Base-by-base conservation (phyloP, 2,888 invertebrate species). In the Lobophora halterata region DNA sequence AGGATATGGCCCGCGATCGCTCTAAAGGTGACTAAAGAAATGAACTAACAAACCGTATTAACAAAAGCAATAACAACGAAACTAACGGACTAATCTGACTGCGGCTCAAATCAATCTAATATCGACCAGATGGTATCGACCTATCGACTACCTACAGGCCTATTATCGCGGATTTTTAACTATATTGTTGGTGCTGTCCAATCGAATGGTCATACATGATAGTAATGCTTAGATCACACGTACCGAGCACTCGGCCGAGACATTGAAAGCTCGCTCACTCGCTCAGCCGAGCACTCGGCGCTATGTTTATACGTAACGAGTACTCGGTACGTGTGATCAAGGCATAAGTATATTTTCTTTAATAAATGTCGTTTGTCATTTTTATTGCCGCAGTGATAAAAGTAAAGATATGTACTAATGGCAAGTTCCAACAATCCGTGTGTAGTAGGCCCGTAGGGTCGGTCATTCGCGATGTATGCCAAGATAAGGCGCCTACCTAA, bases 41-140 rank as follows among this genome's bases (percentile, higher is more conserved):
- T 61, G 69, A 73, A 65, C 68, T 77, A 65, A 77, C 71, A 73
- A 72, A 66, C 61, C 59, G 69, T 75, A 66, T 62, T 39, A 75
- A 80, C 68, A 77, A 77, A 76, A 50, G 49, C 65, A 80, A 81
- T 63, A 77, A 79, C 66, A 82, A 83, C 71, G 74, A 79, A 83
- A 82, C 79, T 80, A 83, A 73, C 75, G 74, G 75, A 76, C 85
- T 83, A 81, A 71, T 71, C 74, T 80, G 80, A 77, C 72, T 79
- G 76, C 72, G 26, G 76, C 71, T 78, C 76, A 77, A 79, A 79
- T 79, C 78, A 81, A 80, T 86, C 82, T 85, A 81, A 81, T 78
- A 79, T 81, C 82, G 83, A 85, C 71, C 85, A 79, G 86, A 80
- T 85, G 82, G 82, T 79, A 73, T 73, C 70, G 71, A 75, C 69